Percentiles rank a stretch among this genome's conserved stretches.
phyloP scores from a whole-genome alignment of 2,113 vertebrate species.

The Pterocles orientalis region DNA sequence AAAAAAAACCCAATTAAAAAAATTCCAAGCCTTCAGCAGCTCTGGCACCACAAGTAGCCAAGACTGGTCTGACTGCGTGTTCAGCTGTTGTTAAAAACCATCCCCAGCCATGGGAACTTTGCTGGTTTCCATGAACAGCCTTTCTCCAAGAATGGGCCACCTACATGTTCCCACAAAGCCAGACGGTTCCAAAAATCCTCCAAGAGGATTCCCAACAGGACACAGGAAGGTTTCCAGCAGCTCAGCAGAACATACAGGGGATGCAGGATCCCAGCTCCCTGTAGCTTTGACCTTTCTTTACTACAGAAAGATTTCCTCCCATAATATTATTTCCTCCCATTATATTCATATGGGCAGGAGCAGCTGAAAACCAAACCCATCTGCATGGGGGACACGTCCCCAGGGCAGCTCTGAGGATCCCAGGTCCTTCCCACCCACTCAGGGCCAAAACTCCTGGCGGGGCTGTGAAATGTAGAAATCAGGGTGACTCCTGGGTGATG shows the following conservation, averaged over 20 bases:
- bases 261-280: background rate
- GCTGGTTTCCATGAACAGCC: background rate
- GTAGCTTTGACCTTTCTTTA: background rate
- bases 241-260: background rate
- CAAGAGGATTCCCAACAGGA: background rate
- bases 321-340: background rate
- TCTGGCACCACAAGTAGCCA: background rate
- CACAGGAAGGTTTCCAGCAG: background rate
- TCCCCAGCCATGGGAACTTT: background rate
- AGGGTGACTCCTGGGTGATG: background rate
- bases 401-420: background rate
- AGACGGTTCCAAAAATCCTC: background rate
- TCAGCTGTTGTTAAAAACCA: background rate
- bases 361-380: background rate
- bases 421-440: background rate
- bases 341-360: background rate
- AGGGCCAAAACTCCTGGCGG: background rate
- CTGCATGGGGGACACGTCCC: fast-evolving
- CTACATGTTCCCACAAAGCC: background rate
- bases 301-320: background rate
- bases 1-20: background rate
- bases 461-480: background rate
- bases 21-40: background rate
- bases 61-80: fast-evolving
- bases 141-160: background rate